phyloP scores from a whole-genome alignment of 1,140 invertebrate species.

The Aplysia californica region DNA sequence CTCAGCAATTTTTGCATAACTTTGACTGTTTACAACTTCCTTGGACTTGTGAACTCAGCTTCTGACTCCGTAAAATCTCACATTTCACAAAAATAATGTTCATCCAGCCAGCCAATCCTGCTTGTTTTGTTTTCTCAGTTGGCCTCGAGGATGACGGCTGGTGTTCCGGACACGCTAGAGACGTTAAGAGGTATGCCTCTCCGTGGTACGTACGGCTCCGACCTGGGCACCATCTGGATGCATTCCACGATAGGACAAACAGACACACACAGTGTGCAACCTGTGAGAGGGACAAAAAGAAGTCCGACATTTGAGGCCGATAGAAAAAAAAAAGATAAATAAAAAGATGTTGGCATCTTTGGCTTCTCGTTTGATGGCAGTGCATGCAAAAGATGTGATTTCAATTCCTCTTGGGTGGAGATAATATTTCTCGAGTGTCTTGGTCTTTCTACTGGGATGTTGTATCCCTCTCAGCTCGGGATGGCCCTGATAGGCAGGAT shows the following conservation, averaged over 20 bases:
- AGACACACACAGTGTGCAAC: slow-evolving; percentile 90
- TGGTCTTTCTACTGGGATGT: too few relatives aligned
- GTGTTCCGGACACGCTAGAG: slow-evolving; percentile 15
- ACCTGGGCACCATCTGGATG: slow-evolving; percentile 79
- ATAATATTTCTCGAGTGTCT: too few relatives aligned
- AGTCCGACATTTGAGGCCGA: neutral
- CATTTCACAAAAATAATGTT: too few relatives aligned
- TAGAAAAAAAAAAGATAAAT: neutral
- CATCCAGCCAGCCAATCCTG: too few relatives aligned
- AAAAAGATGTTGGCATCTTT: neutral
- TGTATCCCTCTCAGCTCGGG: too few relatives aligned
- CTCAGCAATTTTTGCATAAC: too few relatives aligned
- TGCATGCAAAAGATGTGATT: neutral
- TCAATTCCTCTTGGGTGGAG: too few relatives aligned
- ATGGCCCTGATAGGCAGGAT: too few relatives aligned
- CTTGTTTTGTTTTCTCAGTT: too few relatives aligned
- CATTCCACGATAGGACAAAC: slow-evolving; percentile 99
- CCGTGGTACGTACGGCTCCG: slow-evolving; percentile 65
- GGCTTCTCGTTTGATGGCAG: neutral
- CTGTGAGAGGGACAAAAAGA: slow-evolving; percentile 46
- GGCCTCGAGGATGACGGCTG: slow-evolving; percentile 36
- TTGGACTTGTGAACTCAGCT: too few relatives aligned
- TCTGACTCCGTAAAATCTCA: too few relatives aligned
- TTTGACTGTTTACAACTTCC: too few relatives aligned
- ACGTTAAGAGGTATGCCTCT: slow-evolving; percentile 63